phyloP scores from a whole-genome alignment of 2,888 invertebrate species.

The Microdon myrmicae region DNA sequence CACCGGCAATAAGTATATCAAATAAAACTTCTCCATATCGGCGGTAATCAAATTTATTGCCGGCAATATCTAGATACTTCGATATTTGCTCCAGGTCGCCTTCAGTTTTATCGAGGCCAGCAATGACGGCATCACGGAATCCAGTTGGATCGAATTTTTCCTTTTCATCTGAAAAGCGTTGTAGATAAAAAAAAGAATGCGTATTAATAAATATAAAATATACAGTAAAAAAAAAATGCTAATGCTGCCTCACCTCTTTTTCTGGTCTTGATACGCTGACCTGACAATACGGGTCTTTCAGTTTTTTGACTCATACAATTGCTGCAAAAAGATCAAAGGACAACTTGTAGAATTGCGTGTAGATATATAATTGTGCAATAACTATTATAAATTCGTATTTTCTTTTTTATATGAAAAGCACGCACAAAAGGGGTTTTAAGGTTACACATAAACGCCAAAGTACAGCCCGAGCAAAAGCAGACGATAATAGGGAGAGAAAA shows the following conservation, averaged over 20 bases:
- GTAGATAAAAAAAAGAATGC: too few species aligned
- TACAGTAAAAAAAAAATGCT: neutral
- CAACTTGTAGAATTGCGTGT: too few species aligned
- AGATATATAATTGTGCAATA: too few species aligned
- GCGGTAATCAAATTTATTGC: conserved; percentile 96
- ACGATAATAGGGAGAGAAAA: too few species aligned
- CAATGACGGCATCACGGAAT: conserved; percentile 96
- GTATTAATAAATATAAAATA: neutral
- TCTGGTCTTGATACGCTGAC: conserved; percentile 99
- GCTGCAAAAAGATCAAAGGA: conserved; percentile 71
- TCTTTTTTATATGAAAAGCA: too few species aligned
- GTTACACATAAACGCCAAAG: too few species aligned
- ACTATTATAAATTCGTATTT: too few species aligned
- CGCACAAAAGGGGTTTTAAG: too few species aligned
- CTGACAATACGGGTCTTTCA: conserved; percentile 99
- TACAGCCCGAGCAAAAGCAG: too few species aligned
- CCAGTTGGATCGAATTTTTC: conserved; percentile 99
- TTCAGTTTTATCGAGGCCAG: conserved; percentile 93
- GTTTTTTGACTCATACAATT: conserved; percentile 99
- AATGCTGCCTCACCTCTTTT: conserved; percentile 86
- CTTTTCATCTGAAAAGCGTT: conserved; percentile 87
- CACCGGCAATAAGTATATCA: conserved; percentile 97
- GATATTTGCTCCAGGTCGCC: conserved; percentile 95
- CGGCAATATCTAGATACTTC: conserved; percentile 93
- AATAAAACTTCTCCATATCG: conserved; percentile 98